Conservation (phyloP, 53 echinoderm and acorn worm genomes). For the Stichopus horrens region DNA sequence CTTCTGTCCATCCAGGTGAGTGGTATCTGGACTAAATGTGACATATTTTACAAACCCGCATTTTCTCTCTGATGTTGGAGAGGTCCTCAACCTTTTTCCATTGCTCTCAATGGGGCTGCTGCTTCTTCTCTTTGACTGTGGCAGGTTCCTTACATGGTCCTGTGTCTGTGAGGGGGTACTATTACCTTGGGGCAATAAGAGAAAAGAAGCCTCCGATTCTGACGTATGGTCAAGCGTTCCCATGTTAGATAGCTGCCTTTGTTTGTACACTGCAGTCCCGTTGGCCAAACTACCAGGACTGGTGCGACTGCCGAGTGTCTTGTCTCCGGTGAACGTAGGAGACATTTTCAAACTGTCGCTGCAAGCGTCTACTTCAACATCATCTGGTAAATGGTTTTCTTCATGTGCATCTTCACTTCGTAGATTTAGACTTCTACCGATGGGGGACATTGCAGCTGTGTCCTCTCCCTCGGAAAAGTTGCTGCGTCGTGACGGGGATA, state of each 20-base stretch:
- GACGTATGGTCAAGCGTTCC: conserved; percentile 60
- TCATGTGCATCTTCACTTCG: background rate
- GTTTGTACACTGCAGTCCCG: background rate
- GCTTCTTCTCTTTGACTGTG: background rate
- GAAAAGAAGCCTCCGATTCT: conserved; percentile 76
- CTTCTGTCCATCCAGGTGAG: background rate
- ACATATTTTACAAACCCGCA: background rate
- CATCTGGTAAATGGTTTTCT: background rate
- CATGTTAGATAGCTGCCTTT: background rate
- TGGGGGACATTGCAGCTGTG: background rate
- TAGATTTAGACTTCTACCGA: background rate
- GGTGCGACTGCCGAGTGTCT: background rate
- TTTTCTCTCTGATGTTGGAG: background rate
- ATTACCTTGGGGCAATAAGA: conserved; percentile 53
- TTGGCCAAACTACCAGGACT: background rate
- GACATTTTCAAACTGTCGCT: conserved; percentile 68
- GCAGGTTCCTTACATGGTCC: too few species aligned
- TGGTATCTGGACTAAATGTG: background rate
- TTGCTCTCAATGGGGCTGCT: background rate
- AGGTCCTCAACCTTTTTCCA: background rate
- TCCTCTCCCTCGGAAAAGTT: background rate
- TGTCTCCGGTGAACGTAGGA: conserved; percentile 64
- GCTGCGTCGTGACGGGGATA: background rate
- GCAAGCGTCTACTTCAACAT: background rate
- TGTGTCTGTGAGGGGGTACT: background rate